Conservation (phyloP, 2,113 vertebrate species). For the Phainopepla nitens region DNA sequence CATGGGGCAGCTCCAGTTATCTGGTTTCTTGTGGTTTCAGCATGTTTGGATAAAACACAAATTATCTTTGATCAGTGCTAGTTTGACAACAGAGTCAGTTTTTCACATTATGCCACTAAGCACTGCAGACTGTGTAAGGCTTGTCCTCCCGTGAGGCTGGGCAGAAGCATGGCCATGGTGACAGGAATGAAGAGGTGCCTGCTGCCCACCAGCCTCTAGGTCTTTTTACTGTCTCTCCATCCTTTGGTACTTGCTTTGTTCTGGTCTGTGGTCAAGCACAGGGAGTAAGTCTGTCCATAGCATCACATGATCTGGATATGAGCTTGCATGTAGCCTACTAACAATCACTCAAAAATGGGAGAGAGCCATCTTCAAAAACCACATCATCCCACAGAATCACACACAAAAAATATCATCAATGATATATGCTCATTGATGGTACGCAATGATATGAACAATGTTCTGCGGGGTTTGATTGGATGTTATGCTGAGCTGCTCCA, state of each 20-base stretch:
- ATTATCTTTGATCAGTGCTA: background rate
- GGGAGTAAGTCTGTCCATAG: background rate
- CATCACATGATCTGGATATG: background rate
- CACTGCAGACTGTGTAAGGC: background rate
- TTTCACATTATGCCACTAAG: rapidly evolving
- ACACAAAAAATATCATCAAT: background rate
- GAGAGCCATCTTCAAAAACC: background rate
- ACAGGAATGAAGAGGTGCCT: background rate
- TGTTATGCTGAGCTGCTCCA: background rate
- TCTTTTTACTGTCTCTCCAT: background rate
- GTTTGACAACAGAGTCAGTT: background rate
- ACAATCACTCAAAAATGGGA: background rate
- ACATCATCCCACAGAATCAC: background rate
- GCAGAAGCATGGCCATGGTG: background rate
- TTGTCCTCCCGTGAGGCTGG: background rate
- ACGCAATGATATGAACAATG: too few species aligned
- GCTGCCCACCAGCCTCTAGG: background rate
- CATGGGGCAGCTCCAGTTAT: background rate
- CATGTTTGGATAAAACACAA: background rate
- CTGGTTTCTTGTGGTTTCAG: background rate
- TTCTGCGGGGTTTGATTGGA: background rate
- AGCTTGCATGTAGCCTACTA: background rate
- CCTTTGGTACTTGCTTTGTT: background rate
- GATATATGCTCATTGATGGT: too few species aligned
- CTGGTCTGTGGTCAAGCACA: background rate